These are phyloP conservation scores for Pyrrhosoma nymphula DNA, from an alignment of 2,888 invertebrate species.

Conservation along the genomic window DNA sequence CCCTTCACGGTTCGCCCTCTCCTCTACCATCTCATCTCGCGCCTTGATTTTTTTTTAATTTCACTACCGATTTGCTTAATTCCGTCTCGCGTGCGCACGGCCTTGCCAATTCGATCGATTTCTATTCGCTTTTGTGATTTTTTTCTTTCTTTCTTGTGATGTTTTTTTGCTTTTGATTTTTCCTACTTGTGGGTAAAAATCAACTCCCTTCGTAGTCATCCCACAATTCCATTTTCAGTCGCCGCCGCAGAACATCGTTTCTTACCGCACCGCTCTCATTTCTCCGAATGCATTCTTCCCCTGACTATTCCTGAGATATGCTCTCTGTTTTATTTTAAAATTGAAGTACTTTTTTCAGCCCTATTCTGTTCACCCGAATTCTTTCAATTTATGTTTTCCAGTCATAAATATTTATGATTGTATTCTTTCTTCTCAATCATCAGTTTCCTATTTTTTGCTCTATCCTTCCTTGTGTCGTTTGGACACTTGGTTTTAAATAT, in stretches of 20 bases:
- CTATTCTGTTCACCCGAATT: too few relatives aligned
- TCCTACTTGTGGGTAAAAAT: neutral
- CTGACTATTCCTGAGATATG: too few relatives aligned
- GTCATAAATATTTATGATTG: neutral
- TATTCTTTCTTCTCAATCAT: neutral
- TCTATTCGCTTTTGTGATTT: neutral
- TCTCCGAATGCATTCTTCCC: neutral
- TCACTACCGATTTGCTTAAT: neutral
- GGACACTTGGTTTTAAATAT: too few relatives aligned
- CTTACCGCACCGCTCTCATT: too few relatives aligned
- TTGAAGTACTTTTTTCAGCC: too few relatives aligned
- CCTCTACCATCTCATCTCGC: neutral
- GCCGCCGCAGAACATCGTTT: neutral
- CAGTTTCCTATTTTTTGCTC: too few relatives aligned
- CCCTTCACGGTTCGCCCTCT: neutral
- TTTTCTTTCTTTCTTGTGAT: too few relatives aligned
- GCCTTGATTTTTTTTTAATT: neutral
- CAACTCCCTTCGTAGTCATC: neutral
- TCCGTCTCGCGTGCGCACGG: neutral
- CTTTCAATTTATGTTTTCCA: too few relatives aligned
- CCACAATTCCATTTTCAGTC: neutral
- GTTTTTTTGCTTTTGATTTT: neutral
- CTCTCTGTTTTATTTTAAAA: too few relatives aligned
- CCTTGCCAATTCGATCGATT: slow-evolving; percentile 35
- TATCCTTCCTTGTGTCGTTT: too few relatives aligned